Evolutionary conservation across 2,888 invertebrate genomes (phyloP).

Genomic region (Brenthis daphne): DNA sequence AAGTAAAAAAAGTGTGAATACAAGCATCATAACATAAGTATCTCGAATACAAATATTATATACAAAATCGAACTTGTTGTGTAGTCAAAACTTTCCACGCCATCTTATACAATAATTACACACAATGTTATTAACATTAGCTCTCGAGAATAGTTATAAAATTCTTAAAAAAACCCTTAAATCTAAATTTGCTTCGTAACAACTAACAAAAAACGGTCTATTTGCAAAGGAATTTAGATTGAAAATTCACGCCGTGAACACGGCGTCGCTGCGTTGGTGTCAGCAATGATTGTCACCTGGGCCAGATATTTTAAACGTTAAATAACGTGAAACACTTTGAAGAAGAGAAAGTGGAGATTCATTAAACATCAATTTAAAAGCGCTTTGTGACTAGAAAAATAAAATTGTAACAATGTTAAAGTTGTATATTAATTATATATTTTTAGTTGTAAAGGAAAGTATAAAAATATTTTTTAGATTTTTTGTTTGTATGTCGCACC

Average conservation of each 20-base stretch:
- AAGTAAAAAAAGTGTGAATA: too few relatives aligned
- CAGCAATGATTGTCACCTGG: conserved; percentile 25
- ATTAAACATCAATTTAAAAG: background rate
- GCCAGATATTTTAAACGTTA: conserved; percentile 19
- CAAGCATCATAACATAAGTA: too few relatives aligned
- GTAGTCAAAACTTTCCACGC: background rate
- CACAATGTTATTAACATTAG: conserved; percentile 1
- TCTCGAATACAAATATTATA: too few relatives aligned
- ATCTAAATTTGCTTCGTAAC: conserved; percentile 15
- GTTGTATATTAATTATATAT: background rate
- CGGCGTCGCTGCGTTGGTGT: conserved; percentile 12
- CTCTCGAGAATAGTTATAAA: conserved; percentile 5
- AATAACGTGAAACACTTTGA: conserved; percentile 18
- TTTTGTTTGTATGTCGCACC: too few relatives aligned
- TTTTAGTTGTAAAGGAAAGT: too few relatives aligned
- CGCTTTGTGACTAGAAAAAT: background rate
- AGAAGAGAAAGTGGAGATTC: background rate
- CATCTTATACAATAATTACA: conserved; percentile 3
- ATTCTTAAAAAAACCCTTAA: conserved; percentile 1
- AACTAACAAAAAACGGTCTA: conserved; percentile 22
- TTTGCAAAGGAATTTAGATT: conserved; percentile 32
- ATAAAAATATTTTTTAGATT: too few relatives aligned
- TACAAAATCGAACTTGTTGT: too few relatives aligned
- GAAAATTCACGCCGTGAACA: conserved; percentile 29
- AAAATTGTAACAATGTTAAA: background rate